Conservation (phyloP, 2,113 vertebrate genomes). For the Istiophorus platypterus region DNA sequence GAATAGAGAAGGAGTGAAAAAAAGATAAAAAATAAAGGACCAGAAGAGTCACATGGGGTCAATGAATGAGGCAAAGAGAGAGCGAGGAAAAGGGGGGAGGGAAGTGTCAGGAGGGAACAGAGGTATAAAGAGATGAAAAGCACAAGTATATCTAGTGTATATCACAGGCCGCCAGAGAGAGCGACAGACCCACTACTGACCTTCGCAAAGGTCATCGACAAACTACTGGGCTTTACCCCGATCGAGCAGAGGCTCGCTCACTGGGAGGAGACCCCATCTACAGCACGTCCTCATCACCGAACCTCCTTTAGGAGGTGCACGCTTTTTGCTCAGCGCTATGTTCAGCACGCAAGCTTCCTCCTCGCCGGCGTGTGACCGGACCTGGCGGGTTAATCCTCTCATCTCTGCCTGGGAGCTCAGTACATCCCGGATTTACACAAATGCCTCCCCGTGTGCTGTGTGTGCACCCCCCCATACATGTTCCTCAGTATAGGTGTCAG, state of each 20-base stretch:
- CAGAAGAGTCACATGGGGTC: neutral
- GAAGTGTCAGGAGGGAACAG: too few relatives aligned
- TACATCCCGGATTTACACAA: constrained; percentile 66
- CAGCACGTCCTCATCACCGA: neutral
- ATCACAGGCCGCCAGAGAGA: constrained; percentile 34
- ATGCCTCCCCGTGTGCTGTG: constrained; percentile 39
- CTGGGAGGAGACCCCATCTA: neutral
- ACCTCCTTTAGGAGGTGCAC: neutral
- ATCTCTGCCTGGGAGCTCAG: constrained; percentile 54
- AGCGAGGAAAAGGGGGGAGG: too few relatives aligned
- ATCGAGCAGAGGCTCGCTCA: constrained; percentile 11
- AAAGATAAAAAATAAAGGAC: neutral
- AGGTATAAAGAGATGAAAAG: constrained; percentile 20
- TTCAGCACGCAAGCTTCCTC: constrained; percentile 25
- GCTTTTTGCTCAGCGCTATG: neutral
- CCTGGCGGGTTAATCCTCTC: constrained; percentile 61
- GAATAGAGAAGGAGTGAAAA: neutral
- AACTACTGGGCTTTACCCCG: constrained; percentile 8
- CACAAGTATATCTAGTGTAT: neutral
- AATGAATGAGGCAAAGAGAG: neutral
- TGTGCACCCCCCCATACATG: neutral
- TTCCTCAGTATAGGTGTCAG: neutral
- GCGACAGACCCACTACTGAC: neutral
- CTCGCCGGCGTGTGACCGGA: constrained; percentile 20
- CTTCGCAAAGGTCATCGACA: constrained; percentile 37